A percentile compares a stretch with the other conserved stretches of the same genome.
Evolutionary conservation across 2,113 vertebrate genomes (phyloP).

Genomic region (Acanthisitta chloris): DNA sequence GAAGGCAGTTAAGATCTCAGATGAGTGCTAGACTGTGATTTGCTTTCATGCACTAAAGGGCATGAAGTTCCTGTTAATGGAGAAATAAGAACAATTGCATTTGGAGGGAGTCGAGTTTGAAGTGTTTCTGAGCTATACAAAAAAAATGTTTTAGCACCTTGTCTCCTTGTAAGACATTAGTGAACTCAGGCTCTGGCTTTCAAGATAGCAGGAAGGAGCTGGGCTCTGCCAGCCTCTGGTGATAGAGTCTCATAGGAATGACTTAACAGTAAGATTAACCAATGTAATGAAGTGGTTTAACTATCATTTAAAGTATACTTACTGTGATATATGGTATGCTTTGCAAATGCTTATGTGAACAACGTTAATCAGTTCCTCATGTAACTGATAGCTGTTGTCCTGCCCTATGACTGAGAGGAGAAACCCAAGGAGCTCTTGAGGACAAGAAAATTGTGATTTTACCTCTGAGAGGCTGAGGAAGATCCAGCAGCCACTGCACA

Average conservation of each 20-base stretch:
- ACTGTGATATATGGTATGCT: background rate
- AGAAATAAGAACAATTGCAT: background rate
- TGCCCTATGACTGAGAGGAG: background rate
- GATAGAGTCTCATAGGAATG: background rate
- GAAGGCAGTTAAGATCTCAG: background rate
- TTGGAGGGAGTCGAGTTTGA: background rate
- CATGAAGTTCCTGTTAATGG: background rate
- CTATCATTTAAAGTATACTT: background rate
- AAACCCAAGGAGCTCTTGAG: background rate
- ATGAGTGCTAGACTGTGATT: background rate
- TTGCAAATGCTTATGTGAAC: background rate
- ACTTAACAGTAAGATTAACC: background rate
- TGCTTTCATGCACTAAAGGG: background rate
- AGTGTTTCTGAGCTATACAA: background rate
- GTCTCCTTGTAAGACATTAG: background rate
- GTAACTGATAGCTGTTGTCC: background rate
- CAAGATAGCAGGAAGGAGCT: background rate
- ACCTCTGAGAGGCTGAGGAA: background rate
- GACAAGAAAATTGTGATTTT: background rate
- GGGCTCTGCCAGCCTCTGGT: background rate
- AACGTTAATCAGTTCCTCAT: background rate
- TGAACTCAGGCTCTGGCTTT: background rate
- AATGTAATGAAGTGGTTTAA: background rate
- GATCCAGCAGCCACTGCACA: background rate
- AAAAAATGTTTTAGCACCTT: background rate